A percentile compares a stretch with the other conserved stretches of the same genome.
phyloP scores from a whole-genome alignment of 2,797 vertebrate genomes.

The Cheirogaleus major region DNA sequence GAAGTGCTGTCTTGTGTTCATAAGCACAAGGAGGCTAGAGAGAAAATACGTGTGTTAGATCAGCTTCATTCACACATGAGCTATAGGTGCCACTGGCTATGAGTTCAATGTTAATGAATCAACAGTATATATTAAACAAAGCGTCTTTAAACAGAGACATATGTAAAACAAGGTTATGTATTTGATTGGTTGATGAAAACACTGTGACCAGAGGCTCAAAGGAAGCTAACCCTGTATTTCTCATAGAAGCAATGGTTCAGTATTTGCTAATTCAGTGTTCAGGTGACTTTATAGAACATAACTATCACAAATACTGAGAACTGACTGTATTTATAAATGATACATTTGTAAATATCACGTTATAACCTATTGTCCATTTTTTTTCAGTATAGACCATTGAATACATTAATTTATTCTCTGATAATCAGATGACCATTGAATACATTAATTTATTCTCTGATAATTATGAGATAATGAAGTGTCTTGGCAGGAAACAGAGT shows the following conservation, averaged over 20 bases:
- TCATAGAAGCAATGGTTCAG: neutral
- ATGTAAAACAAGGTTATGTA: slow-evolving; percentile 32
- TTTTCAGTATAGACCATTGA: neutral
- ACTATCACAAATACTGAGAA: slow-evolving; percentile 14
- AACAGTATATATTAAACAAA: slow-evolving; percentile 11
- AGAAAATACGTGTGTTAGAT: neutral
- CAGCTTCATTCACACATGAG: neutral
- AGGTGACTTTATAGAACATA: neutral
- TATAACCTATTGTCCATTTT: neutral
- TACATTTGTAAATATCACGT: slow-evolving; percentile 25
- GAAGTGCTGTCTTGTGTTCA: neutral
- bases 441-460: neutral
- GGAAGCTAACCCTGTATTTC: neutral
- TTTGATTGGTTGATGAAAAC: slow-evolving; percentile 17
- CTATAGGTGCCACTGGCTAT: neutral
- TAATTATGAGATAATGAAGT: neutral
- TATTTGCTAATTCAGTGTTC: neutral
- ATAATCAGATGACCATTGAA: neutral
- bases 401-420: neutral
- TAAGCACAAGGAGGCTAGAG: neutral
- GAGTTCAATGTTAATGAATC: slow-evolving; percentile 10
- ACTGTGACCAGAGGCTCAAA: neutral
- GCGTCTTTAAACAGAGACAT: slow-evolving; percentile 34
- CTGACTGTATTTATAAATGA: slow-evolving; percentile 44
- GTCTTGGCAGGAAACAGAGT: neutral